Evolutionary conservation across 2,113 vertebrate species (phyloP).

Genomic region (Lophius piscatorius): DNA sequence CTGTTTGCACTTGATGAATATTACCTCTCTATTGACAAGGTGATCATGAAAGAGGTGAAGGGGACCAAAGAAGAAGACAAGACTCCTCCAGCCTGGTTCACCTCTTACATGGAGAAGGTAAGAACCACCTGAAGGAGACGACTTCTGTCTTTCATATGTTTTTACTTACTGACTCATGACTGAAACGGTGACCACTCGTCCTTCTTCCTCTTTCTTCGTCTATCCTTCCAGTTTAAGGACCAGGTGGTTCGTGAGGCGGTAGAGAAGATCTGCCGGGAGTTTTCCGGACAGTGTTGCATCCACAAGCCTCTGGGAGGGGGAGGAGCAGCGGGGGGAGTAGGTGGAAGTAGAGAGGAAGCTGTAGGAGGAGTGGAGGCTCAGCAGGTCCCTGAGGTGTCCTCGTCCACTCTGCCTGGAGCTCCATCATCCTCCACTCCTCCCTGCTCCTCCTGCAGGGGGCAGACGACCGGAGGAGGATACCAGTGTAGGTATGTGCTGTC

Average conservation of each 20-base stretch:
- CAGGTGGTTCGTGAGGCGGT: constrained; percentile 95
- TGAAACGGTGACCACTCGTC: not conserved
- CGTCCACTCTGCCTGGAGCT: constrained; percentile 70
- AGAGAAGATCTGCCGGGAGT: constrained; percentile 91
- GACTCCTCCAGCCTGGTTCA: constrained; percentile 95
- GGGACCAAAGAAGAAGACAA: constrained; percentile 81
- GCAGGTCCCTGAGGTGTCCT: constrained; percentile 66
- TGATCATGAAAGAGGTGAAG: constrained; percentile 78
- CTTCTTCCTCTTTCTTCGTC: no score
- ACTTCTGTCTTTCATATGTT: not conserved
- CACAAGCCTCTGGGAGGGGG: constrained; percentile 67
- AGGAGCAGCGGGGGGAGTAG: constrained; percentile 21
- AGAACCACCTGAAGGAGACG: not conserved
- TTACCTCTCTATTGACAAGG: constrained; percentile 35
- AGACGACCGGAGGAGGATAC: constrained; percentile 90
- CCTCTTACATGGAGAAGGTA: constrained; percentile 93
- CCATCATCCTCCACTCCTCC: constrained; percentile 80
- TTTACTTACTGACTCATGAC: not conserved
- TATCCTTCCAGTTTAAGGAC: constrained; percentile 87
- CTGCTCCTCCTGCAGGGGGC: constrained; percentile 88
- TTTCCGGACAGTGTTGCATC: constrained; percentile 88
- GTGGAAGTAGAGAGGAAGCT: constrained; percentile 47
- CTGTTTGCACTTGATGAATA: not conserved
- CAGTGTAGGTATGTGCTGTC: constrained; percentile 88
- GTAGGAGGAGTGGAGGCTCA: constrained; percentile 54